Conservation (phyloP, 1,140 invertebrate genomes). For the Daktulosphaira vitifoliae region DNA sequence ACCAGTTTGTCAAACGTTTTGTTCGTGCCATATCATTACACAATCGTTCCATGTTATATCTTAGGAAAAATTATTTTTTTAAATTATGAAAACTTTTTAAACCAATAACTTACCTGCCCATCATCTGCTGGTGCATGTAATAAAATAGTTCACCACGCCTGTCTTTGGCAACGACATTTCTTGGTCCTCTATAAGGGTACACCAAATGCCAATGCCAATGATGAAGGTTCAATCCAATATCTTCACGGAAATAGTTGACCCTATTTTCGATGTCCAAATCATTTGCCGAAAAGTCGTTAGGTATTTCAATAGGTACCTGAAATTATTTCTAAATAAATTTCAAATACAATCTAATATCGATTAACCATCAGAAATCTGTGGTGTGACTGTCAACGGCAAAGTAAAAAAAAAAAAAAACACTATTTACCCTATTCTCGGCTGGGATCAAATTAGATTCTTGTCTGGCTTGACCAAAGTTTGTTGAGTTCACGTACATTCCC, state of each 20-base stretch:
- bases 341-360: too few relatives aligned
- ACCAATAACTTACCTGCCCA: slow-evolving; percentile 46
- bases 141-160: slow-evolving; percentile 65
- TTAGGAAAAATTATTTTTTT: slow-evolving; percentile 37
- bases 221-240: slow-evolving; percentile 62
- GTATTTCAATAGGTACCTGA: slow-evolving; percentile 54
- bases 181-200: slow-evolving; percentile 43
- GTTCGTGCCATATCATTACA: slow-evolving; percentile 53
- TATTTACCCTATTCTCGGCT: slow-evolving; percentile 52
- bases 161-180: slow-evolving; percentile 55
- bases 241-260: slow-evolving; percentile 62
- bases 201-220: slow-evolving; percentile 64
- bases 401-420: too few relatives aligned
- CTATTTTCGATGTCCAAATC: slow-evolving; percentile 64
- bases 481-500: slow-evolving; percentile 65
- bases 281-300: slow-evolving; percentile 61
- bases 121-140: slow-evolving; percentile 67
- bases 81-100: not conserved
- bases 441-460: slow-evolving; percentile 59
- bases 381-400: too few relatives aligned
- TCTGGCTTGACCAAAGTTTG: slow-evolving; percentile 55
- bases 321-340: not conserved
- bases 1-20: slow-evolving; percentile 48
- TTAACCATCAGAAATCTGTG: too few relatives aligned
- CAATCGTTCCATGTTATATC: slow-evolving; percentile 62